Percentiles rank a stretch among this genome's conserved stretches.
Conservation (phyloP, 2,888 invertebrate genomes). For the Monoplex corrugatus region DNA sequence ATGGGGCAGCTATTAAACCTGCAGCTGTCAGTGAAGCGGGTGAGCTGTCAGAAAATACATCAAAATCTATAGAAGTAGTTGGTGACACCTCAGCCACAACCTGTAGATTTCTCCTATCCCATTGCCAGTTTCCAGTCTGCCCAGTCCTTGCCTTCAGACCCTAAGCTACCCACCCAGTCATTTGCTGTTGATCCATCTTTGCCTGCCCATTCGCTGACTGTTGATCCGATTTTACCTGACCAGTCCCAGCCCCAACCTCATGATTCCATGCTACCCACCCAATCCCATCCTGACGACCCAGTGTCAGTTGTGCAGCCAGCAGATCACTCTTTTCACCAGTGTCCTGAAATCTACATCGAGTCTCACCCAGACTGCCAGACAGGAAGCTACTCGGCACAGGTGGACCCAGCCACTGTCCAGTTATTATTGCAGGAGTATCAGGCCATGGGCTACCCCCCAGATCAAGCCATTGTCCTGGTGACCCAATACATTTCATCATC, state of each 20-base stretch:
- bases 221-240: too few relatives aligned
- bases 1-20: neutral
- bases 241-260: neutral
- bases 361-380: constrained; percentile 10
- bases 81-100: neutral
- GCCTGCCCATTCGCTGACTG: too few relatives aligned
- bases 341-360: constrained; percentile 21
- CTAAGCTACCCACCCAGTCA: neutral
- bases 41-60: neutral
- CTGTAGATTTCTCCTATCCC: neutral
- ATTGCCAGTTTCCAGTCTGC: neutral
- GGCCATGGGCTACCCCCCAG: constrained; percentile 35
- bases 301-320: neutral
- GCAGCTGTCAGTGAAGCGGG: neutral
- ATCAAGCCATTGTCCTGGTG: constrained; percentile 31
- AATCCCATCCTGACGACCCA: neutral
- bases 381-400: neutral
- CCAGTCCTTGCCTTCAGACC: neutral
- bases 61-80: neutral
- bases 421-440: constrained; percentile 33
- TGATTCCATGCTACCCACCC: neutral
- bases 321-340: neutral
- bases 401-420: constrained; percentile 30
- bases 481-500: constrained; percentile 9
- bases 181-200: too few relatives aligned